These are phyloP conservation scores for Oscheius onirici DNA, from an alignment of 2,888 invertebrate genomes.

Conservation along the genomic window DNA sequence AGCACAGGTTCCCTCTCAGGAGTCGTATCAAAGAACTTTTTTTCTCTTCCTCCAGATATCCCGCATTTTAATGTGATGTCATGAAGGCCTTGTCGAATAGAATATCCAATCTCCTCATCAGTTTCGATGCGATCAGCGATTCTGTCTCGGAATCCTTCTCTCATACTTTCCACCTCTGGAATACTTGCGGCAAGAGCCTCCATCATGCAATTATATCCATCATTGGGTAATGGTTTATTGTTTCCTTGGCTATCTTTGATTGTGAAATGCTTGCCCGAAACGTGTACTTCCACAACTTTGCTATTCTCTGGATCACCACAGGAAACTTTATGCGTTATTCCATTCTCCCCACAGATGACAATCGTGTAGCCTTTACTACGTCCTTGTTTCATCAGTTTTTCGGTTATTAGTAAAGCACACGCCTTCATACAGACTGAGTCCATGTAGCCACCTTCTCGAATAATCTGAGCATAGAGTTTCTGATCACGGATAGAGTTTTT, in stretches of 20 bases:
- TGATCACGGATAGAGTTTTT: not conserved
- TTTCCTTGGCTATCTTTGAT: not conserved
- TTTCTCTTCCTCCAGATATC: not conserved
- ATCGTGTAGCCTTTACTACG: not conserved
- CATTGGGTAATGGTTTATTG: not conserved
- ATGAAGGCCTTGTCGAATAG: not conserved
- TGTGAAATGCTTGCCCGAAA: not conserved
- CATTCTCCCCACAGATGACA: not conserved
- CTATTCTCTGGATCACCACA: not conserved
- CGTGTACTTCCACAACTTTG: not conserved
- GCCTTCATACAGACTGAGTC: slow-evolving; percentile 8
- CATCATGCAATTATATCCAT: not conserved
- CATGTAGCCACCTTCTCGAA: slow-evolving; percentile 23
- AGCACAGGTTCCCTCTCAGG: too few relatives aligned
- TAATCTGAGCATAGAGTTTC: not conserved
- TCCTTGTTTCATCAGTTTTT: not conserved
- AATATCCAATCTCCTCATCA: not conserved
- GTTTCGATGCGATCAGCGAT: slow-evolving; percentile 4
- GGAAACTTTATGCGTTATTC: not conserved
- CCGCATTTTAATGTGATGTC: not conserved
- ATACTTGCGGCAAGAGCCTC: not conserved
- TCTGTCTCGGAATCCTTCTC: not conserved
- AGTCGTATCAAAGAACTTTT: too few relatives aligned
- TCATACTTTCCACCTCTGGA: not conserved
- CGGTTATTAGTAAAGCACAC: not conserved